Percentiles rank a stretch among this genome's conserved stretches.
Conservation (phyloP, 2,888 invertebrate species). For the Idaea aversata region DNA sequence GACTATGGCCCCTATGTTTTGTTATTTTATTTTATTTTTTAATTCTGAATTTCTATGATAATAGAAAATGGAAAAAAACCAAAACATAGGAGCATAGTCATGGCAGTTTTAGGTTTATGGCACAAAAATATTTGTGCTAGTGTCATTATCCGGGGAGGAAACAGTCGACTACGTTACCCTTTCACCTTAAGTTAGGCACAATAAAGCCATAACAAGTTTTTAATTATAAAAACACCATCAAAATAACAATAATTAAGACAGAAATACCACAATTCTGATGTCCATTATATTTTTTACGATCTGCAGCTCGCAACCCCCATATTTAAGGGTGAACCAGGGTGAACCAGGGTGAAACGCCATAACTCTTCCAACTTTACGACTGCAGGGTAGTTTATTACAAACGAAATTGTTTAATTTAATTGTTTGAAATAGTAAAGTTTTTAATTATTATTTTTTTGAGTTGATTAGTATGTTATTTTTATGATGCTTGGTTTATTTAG, state of each 20-base stretch:
- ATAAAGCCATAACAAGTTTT: not conserved
- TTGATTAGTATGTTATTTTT: not conserved
- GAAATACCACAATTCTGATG: not conserved
- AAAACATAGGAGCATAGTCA: too few species aligned
- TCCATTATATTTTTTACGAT: not conserved
- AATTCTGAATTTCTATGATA: too few species aligned
- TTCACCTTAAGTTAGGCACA: not conserved
- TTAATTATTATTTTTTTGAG: not conserved
- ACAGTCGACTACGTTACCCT: too few species aligned
- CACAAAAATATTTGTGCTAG: too few species aligned
- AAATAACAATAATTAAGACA: not conserved
- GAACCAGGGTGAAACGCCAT: not conserved
- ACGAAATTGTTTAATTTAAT: conserved; percentile 1
- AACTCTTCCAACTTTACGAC: not conserved
- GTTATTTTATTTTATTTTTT: too few species aligned
- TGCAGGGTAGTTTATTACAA: not conserved
- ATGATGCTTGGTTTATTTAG: not conserved
- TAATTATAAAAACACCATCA: not conserved
- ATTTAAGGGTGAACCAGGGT: conserved; percentile 1
- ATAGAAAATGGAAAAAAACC: too few species aligned
- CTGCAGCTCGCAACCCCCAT: not conserved
- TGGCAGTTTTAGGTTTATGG: too few species aligned
- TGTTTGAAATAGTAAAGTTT: not conserved
- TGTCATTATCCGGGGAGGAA: too few species aligned
- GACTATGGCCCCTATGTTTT: too few species aligned